Evolutionary conservation across 1,140 invertebrate species (phyloP), one percentile per base, ranked within the genome.

Genomic region (Mesaphorura yosii): DNA sequence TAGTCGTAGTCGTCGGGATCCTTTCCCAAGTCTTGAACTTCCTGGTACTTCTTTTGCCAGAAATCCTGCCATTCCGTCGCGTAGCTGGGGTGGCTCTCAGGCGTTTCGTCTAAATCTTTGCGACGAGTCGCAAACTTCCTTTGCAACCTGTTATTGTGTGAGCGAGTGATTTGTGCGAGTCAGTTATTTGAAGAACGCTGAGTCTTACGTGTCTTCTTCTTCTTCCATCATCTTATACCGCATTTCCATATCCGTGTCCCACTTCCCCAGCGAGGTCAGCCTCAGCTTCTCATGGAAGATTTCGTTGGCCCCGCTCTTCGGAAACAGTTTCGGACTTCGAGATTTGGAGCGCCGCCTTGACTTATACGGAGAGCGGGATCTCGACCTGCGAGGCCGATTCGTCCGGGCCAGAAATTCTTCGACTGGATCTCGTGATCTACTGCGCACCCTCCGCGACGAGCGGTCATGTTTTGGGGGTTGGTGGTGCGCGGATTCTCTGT

Each of bases 1-100:
- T 60, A 63, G 38, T 64, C 52, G 40, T 64, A 51, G 2, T n/a
- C 45, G 19, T 64, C 63, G 1, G 63, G 38, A 56, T 63, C 48
- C 44, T 51, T 34, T 3, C 63, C 63, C 26, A 41, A 2, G 14
- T 50, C 31, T 48, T 59, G 45, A 28, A 64, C 38, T 54, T 64
- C 63, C 26, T 49, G 39, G 26, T 58, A 60, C 12, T 60, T 53
- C 19, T 20, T 34, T 38, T 60, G 60, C 63, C 63, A 64, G 52
- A 64, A 64, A 28, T 40, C 37, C 12, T 27, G 31, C 63, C 63
- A 64, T 29, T 64, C 60, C 15, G 50, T 37, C 0, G 53, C 45
- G 53, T 64, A 64, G 3, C 27, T 49, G 3, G 57, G 57, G 50
- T 64, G 60, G 5, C 54, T 45, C 45, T 64, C 63, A 17, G 63